Conservation (phyloP, 2,113 vertebrate species). For the Struthidea cinerea region DNA sequence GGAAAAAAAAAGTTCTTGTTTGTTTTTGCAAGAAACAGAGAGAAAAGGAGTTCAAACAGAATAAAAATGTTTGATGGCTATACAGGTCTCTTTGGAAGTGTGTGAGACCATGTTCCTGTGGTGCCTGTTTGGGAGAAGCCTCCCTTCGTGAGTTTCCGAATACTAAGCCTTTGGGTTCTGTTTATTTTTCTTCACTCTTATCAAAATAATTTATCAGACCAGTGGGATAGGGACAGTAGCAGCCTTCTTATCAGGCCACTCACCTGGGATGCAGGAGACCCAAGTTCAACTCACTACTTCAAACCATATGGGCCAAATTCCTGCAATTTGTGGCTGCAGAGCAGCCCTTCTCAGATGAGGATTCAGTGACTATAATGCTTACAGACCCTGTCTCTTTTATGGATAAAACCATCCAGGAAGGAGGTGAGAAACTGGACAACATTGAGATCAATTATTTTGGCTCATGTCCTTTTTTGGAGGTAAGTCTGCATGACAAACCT, state of each 20-base stretch:
- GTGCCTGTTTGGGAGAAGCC: not conserved
- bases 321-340: not conserved
- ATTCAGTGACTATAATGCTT: not conserved
- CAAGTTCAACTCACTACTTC: not conserved
- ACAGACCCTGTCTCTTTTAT: not conserved
- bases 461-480: not conserved
- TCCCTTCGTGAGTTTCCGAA: not conserved
- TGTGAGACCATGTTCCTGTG: not conserved
- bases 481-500: not conserved
- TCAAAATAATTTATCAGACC: not conserved
- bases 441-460: not conserved
- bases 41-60: not conserved
- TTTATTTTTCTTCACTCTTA: not conserved
- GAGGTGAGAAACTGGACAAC: not conserved
- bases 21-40: not conserved
- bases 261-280: not conserved
- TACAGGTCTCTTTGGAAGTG: not conserved
- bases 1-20: rapidly evolving
- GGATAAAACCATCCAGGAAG: not conserved
- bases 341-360: not conserved
- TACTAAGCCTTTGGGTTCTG: not conserved
- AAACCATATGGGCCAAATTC: not conserved
- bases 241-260: not conserved
- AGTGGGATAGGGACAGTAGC: not conserved
- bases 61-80: not conserved